Percentiles rank a stretch among this genome's conserved stretches.
These are phyloP conservation scores for Cossypha polioptera DNA, from an alignment of 2,797 vertebrate genomes.

Conservation along the genomic window DNA sequence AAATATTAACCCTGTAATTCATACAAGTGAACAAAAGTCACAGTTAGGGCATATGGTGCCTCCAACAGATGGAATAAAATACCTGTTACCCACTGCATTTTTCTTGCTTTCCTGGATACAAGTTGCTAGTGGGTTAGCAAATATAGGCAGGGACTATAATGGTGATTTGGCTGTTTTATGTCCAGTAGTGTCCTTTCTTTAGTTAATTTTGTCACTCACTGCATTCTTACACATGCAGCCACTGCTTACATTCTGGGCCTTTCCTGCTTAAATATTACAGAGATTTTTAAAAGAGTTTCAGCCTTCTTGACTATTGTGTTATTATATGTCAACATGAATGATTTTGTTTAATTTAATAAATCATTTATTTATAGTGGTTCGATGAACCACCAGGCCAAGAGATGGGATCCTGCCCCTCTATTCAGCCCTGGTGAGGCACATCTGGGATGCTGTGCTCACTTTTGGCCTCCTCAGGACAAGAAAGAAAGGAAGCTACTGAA, in stretches of 20 bases:
- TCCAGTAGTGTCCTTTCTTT: background rate
- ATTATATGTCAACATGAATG: background rate
- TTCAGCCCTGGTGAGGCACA: background rate
- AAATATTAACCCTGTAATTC: background rate
- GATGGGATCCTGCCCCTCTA: background rate
- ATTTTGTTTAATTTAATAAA: background rate
- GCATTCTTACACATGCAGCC: background rate
- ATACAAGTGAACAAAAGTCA: background rate
- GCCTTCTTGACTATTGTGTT: background rate
- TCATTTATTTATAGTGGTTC: background rate
- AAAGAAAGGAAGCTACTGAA: background rate
- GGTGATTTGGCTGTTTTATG: background rate
- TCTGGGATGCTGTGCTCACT: background rate
- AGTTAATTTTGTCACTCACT: background rate
- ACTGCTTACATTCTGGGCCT: background rate
- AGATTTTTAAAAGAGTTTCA: rapidly evolving
- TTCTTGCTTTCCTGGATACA: background rate
- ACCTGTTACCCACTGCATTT: background rate
- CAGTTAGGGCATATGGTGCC: background rate
- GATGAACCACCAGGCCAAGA: background rate
- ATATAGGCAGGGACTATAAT: background rate
- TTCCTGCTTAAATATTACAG: background rate
- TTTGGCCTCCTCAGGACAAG: background rate
- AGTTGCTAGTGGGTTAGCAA: background rate
- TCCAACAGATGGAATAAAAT: background rate